phyloP scores from a whole-genome alignment of 2,113 vertebrate genomes.

The Diphyllodes magnificus region DNA sequence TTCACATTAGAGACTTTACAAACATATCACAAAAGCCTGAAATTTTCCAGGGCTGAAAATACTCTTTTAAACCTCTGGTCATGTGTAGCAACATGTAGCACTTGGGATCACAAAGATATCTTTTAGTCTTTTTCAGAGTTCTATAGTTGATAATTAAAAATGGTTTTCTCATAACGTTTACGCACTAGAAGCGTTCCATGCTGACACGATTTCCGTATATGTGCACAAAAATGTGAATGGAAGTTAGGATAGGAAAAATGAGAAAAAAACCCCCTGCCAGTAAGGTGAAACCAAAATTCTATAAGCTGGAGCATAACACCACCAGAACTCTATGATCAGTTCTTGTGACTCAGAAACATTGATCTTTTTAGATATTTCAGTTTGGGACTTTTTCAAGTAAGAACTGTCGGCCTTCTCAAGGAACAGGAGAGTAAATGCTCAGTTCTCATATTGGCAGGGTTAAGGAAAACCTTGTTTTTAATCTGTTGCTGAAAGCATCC shows the following conservation, averaged over 20 bases:
- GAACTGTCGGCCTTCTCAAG: background rate
- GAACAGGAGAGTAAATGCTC: background rate
- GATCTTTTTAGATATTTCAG: background rate
- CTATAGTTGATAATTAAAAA: background rate
- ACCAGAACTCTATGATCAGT: background rate
- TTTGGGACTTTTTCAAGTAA: background rate
- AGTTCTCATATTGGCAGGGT: background rate
- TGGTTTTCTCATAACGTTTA: background rate
- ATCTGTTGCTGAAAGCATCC: background rate
- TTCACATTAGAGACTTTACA: background rate
- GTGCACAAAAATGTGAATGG: background rate
- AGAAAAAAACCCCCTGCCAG: background rate
- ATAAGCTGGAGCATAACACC: background rate
- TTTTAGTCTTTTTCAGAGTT: background rate
- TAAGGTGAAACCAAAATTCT: background rate
- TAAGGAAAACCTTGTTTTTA: background rate
- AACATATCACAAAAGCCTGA: background rate
- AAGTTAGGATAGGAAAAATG: background rate
- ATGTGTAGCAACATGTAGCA: background rate
- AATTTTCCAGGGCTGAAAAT: background rate
- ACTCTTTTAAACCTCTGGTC: background rate
- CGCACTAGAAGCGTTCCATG: background rate
- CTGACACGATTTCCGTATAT: background rate
- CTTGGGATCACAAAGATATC: background rate
- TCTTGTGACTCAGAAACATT: background rate